Evolutionary conservation across 2,888 invertebrate genomes (phyloP), one percentile per base, ranked within the genome.

Genomic region (Orthosia cruda): DNA sequence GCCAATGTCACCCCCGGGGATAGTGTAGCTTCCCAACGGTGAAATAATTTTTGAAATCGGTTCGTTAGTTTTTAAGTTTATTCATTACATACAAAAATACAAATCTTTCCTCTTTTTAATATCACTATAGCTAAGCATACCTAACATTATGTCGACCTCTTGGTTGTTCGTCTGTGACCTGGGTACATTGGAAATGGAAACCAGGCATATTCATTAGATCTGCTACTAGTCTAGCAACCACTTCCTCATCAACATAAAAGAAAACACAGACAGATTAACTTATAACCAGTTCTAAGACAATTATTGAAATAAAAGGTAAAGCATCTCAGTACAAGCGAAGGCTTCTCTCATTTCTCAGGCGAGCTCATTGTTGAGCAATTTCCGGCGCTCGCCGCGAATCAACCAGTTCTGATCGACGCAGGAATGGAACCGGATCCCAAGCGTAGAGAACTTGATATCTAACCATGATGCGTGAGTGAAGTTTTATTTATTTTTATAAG

Each of bases 361-460:
- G 58, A 47, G 62, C 61, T 74, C 81, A 87, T 88, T 87, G 83
- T 83, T 77, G 70, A 71, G 76, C 72, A 77, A 87, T 87, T 83
- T 87, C 88, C 88, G 83, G 72, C 20, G 79, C 55, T 55, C 59
- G 63, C 45, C 67, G 74, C 74, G 52, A 62, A 52, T 47, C 58
- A 87, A 87, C 87, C 86, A 69, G 87, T 83, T 87, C 64, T 76
- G 72, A 20, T 16, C 20, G 61, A 66, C 62, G 74, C 71, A 63
- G 50, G 68, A 63, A n/a, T 23, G 61, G 40, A 80, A 83, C 71
- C 82, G 69, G 86, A 63, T 82, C 74, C 49, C 45, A 15, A 54
- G 65, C 58, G 66, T 76, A 64, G 80, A 62, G 80, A 71, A 80
- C 84, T 64, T 76, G 71, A 55, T 62, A 62, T 66, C 66, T 45